Conservation (phyloP, 2,113 vertebrate species). For the Pituophis catenifer region DNA sequence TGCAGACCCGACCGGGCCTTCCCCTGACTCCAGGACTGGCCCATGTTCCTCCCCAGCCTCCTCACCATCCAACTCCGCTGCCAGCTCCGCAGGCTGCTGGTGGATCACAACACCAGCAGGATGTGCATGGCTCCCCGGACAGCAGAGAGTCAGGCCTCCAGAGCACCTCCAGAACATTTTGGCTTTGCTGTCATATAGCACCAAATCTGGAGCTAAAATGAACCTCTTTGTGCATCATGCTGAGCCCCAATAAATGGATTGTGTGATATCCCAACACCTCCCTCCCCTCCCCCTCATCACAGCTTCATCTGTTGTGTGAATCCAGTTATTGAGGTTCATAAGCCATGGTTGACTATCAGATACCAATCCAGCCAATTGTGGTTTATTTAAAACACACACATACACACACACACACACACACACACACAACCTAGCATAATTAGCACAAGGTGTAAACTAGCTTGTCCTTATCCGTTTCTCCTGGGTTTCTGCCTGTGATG, state of each 20-base stretch:
- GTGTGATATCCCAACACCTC: not conserved
- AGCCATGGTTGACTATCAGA: not conserved
- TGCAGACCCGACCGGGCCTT: too few relatives aligned
- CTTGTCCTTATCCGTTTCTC: not conserved
- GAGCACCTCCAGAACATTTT: not conserved
- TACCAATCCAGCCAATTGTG: not conserved
- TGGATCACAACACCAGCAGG: not conserved
- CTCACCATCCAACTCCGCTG: too few relatives aligned
- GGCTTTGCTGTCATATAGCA: not conserved
- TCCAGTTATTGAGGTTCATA: not conserved
- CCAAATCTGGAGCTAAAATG: not conserved
- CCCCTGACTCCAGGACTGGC: too few relatives aligned
- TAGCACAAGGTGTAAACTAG: not conserved
- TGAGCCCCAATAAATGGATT: not conserved
- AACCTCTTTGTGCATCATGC: not conserved
- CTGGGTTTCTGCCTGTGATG: not conserved
- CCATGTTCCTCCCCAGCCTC: too few relatives aligned
- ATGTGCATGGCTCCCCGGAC: too few relatives aligned
- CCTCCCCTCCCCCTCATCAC: not conserved
- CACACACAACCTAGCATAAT: not conserved
- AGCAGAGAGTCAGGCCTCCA: not conserved
- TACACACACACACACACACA: not conserved
- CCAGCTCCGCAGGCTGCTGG: too few relatives aligned
- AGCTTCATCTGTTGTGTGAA: not conserved
- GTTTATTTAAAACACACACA: not conserved